These are phyloP conservation scores for Stramonita haemastoma DNA, from an alignment of 2,888 invertebrate genomes.

Conservation along the genomic window DNA sequence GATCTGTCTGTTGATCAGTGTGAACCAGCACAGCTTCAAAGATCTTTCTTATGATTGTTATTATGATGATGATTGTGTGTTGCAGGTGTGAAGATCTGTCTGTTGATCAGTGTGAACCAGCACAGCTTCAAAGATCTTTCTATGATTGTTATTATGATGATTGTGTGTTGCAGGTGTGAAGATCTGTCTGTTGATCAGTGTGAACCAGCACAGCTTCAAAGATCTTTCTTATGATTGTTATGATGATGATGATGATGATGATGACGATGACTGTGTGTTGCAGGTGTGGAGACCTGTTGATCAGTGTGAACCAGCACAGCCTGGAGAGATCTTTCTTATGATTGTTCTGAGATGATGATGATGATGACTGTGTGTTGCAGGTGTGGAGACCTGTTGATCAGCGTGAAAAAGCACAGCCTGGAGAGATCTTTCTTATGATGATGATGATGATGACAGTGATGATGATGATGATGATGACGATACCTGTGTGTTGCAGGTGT, in stretches of 20 bases:
- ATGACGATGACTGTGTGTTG: not conserved
- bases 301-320: constrained; percentile 78
- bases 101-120: constrained; percentile 78
- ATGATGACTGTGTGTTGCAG: constrained; percentile 58
- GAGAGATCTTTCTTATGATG: constrained; percentile 53
- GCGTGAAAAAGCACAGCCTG: constrained; percentile 78
- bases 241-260: not conserved
- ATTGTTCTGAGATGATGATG: not conserved
- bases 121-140: constrained; percentile 75
- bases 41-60: too few relatives aligned
- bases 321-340: constrained; percentile 67
- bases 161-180: constrained; percentile 75
- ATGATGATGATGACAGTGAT: not conserved
- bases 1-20: too few relatives aligned
- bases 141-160: too few relatives aligned
- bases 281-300: constrained; percentile 79
- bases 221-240: not conserved
- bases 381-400: constrained; percentile 79
- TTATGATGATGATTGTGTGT: not conserved
- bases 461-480: not conserved
- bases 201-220: constrained; percentile 78
- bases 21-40: constrained; percentile 76
- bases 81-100: constrained; percentile 78
- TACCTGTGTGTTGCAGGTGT: constrained; percentile 70
- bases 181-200: constrained; percentile 77